phyloP scores from a whole-genome alignment of 2,113 vertebrate genomes.

The Chamaetylas fuelleborni region DNA sequence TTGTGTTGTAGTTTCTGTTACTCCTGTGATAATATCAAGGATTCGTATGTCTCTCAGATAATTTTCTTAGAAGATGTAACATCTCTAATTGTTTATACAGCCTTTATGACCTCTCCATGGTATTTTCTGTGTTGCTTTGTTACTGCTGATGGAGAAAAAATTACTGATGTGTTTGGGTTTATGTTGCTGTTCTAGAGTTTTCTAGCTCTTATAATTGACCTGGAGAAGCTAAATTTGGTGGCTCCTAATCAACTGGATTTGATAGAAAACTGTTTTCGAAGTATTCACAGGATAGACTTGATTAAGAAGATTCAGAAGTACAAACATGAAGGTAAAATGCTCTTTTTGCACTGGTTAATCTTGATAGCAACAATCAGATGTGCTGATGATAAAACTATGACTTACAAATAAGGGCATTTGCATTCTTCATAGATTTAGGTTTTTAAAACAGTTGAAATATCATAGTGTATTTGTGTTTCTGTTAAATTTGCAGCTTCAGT shows the following conservation, averaged over 20 bases:
- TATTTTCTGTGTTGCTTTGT: background rate
- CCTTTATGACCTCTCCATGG: accelerated
- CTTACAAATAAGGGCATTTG: background rate
- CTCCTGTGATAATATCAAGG: background rate
- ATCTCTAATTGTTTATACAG: background rate
- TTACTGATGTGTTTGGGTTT: background rate
- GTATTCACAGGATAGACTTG: slow-evolving; percentile 83
- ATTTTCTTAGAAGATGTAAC: background rate
- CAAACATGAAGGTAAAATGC: slow-evolving; percentile 77
- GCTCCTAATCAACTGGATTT: slow-evolving; percentile 79
- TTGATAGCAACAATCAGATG: background rate
- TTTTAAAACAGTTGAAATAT: background rate
- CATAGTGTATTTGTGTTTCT: slow-evolving; percentile 14
- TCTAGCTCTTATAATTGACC: slow-evolving; percentile 82
- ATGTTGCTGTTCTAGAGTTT: slow-evolving; percentile 79
- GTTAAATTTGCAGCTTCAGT: slow-evolving; percentile 57
- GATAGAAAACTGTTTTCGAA: slow-evolving; percentile 80
- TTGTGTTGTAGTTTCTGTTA: background rate
- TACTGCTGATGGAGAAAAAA: background rate
- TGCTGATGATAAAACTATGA: background rate
- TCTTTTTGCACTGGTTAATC: background rate
- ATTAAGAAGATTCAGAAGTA: slow-evolving; percentile 81
- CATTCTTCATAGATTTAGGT: background rate
- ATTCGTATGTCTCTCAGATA: background rate
- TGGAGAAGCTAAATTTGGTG: slow-evolving; percentile 86